Percentiles rank a stretch among this genome's conserved stretches.
Conservation (phyloP, 2,888 invertebrate species). For the Drepana falcataria region DNA sequence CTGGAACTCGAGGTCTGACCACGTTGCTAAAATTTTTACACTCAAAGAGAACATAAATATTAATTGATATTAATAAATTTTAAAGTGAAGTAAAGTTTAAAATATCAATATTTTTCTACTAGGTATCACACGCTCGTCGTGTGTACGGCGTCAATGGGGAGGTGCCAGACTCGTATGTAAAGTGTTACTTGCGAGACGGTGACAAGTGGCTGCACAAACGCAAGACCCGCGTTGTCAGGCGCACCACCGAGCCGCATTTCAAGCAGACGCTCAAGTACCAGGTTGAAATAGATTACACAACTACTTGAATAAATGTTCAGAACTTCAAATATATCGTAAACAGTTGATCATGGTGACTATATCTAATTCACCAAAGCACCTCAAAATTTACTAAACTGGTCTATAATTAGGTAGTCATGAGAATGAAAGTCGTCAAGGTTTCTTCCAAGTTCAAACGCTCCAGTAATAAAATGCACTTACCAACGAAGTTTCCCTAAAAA, state of each 20-base stretch:
- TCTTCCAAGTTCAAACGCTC: no score
- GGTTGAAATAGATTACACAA: slow-evolving; percentile 33
- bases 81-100: no score
- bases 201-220: slow-evolving; percentile 94
- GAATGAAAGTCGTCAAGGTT: no score
- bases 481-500: no score
- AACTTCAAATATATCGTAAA: no score
- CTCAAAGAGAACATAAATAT: not conserved
- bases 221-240: slow-evolving; percentile 91
- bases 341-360: no score
- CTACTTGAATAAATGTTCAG: no score
- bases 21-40: not conserved
- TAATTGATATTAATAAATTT: no score
- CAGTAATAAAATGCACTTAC: no score
- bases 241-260: slow-evolving; percentile 90
- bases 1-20: slow-evolving; percentile 87
- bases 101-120: not conserved
- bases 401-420: no score
- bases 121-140: slow-evolving; percentile 71
- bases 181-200: slow-evolving; percentile 93
- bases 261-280: slow-evolving; percentile 93
- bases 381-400: no score
- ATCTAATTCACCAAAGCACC: no score
- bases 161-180: slow-evolving; percentile 93
- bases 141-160: slow-evolving; percentile 82